phyloP scores from a whole-genome alignment of 2,888 invertebrate genomes.

The Eristalinus aeneus region DNA sequence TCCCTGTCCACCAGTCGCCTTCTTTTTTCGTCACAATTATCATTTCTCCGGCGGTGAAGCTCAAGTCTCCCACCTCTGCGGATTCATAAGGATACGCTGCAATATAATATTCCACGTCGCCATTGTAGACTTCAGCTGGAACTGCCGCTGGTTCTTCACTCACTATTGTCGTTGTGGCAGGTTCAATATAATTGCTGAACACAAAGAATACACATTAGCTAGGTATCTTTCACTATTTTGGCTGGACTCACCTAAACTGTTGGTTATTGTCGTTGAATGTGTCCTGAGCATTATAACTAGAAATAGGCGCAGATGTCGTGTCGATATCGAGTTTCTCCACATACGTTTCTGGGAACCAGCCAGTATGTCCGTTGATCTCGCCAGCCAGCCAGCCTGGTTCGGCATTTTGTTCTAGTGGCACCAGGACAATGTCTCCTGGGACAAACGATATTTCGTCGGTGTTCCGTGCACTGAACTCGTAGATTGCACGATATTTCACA shows the following conservation, averaged over 20 bases:
- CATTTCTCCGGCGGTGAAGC: constrained; percentile 92
- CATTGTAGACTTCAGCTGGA: constrained; percentile 76
- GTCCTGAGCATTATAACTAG: constrained; percentile 74
- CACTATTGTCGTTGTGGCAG: constrained; percentile 66
- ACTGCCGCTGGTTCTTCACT: constrained; percentile 73
- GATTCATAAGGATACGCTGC: constrained; percentile 95
- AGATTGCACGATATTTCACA: constrained; percentile 92
- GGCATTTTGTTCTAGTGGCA: constrained; percentile 88
- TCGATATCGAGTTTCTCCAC: constrained; percentile 87
- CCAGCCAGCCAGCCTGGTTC: constrained; percentile 99
- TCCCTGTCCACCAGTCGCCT: constrained; percentile 99
- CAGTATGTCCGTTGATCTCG: constrained; percentile 92
- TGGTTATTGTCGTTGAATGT: constrained; percentile 78
- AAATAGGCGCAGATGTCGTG: constrained; percentile 59
- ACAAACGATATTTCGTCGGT: constrained; percentile 95
- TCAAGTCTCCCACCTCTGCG: constrained; percentile 93
- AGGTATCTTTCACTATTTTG: neutral
- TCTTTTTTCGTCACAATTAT: constrained; percentile 93
- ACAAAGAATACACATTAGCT: neutral
- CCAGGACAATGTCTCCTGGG: constrained; percentile 94
- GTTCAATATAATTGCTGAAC: constrained; percentile 58
- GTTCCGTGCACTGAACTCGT: constrained; percentile 95
- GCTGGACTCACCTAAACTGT: constrained; percentile 82
- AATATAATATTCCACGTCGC: constrained; percentile 88
- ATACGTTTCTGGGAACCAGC: constrained; percentile 98